Evolutionary conservation across 2,797 vertebrate species (phyloP), one percentile per base, ranked within the genome.

Genomic region (Thunnus albacares): DNA sequence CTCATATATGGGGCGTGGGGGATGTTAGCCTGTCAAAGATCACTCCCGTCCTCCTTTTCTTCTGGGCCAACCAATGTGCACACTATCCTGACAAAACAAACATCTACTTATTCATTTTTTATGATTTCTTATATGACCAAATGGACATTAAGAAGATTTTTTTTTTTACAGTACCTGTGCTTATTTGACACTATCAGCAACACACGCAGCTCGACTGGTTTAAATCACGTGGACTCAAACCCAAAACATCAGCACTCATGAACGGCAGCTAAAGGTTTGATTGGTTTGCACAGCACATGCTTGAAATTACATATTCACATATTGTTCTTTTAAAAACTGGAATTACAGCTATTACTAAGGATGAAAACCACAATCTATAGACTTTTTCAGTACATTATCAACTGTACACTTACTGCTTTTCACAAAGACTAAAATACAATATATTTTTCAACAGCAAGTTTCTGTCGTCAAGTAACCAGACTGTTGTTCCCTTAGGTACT

Each of bases 401-500:
- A 24, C 0, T 6, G n/a, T 15, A 26, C 12, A 24, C 2, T 38
- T 24, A 1, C 0, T 22, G 6, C 6, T 64, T 65, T 70, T 69
- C 13, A 13, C 22, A 20, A 38, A 57, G 18, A 49, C 5, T 4
- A 45, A 14, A 68, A 38, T 18, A 43, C 0, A 43, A 53, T 12
- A 10, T 3, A 60, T 68, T 63, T 45, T 24, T 35, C 35, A 28
- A 26, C 9, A 33, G 11, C 2, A 26, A 1, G 10, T 74, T 26
- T 77, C 43, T n/a, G 7, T 59, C 12, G 45, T 18, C 20, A 0
- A 68, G 58, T 33, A 55, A 11, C 8, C 10, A 41, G 12, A 58
- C 13, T 56, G 24, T 76, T 77, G 60, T 81, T 69, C 78, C 47
- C 18, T 5, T 11, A 24, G 45, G 28, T 41, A 61, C 10, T n/a